These are phyloP conservation scores for Pipa parva DNA, from an alignment of 2,113 vertebrate species.

Conservation along the genomic window DNA sequence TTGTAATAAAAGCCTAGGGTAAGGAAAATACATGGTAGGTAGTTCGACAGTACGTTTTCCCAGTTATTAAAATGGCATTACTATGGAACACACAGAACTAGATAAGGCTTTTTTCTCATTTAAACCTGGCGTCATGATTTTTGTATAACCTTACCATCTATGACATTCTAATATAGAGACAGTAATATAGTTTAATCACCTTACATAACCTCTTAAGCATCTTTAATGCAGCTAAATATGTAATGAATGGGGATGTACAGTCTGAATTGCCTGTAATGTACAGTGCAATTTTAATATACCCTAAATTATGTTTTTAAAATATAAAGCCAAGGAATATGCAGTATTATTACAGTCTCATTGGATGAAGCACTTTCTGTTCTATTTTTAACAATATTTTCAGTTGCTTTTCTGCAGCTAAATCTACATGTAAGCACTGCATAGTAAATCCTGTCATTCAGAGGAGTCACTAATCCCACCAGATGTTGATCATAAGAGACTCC, in stretches of 20 bases:
- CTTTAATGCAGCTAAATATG: not conserved
- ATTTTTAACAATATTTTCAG: slow-evolving; percentile 48
- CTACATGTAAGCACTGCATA: slow-evolving; percentile 45
- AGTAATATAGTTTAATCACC: not conserved
- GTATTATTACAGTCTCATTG: slow-evolving; percentile 2
- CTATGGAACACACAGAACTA: too few species aligned
- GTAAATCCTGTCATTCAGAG: slow-evolving; percentile 48
- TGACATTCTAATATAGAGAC: not conserved
- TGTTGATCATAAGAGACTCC: slow-evolving; percentile 48
- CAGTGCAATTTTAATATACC: too few species aligned
- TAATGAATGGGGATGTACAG: not conserved
- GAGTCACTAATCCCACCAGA: slow-evolving; percentile 52
- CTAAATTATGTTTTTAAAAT: not conserved
- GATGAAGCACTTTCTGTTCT: slow-evolving; percentile 50
- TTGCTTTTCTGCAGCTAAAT: slow-evolving; percentile 48
- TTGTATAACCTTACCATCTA: too few species aligned
- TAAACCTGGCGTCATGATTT: too few species aligned
- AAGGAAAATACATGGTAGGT: too few species aligned
- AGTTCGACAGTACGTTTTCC: too few species aligned
- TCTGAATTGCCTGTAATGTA: not conserved
- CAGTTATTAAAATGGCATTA: too few species aligned
- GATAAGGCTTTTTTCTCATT: too few species aligned
- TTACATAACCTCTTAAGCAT: not conserved
- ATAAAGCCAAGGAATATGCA: too few species aligned
- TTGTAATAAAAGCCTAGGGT: too few species aligned